Evolutionary conservation across 2,888 invertebrate species (phyloP).

Genomic region (Notodonta dromedarius): DNA sequence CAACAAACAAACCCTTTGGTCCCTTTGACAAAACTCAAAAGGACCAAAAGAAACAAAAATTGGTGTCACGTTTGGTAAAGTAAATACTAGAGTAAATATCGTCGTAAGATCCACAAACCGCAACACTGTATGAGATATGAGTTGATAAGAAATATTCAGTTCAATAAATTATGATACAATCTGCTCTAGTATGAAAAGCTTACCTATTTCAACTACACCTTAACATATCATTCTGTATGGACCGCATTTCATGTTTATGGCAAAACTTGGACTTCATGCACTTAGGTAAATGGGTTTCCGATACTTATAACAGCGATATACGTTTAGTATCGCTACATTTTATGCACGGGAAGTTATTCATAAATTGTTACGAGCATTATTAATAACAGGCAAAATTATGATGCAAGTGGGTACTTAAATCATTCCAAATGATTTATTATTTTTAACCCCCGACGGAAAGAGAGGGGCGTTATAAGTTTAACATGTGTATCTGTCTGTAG

Average conservation of each 20-base stretch:
- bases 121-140: not conserved
- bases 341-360: slow-evolving; percentile 63
- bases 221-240: slow-evolving; percentile 78
- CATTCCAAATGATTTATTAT: no score
- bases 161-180: not conserved
- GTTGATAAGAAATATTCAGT: not conserved
- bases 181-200: not conserved
- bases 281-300: slow-evolving; percentile 83
- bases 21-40: no score
- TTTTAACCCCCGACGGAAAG: no score
- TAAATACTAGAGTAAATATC: no score
- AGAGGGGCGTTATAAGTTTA: no score
- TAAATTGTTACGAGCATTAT: slow-evolving; percentile 64
- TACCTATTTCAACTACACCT: slow-evolving; percentile 62
- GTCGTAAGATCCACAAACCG: not conserved
- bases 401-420: not conserved
- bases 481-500: no score
- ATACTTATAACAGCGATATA: slow-evolving; percentile 77
- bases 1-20: no score
- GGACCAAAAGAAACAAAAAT: no score
- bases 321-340: slow-evolving; percentile 68
- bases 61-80: no score
- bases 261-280: slow-evolving; percentile 81
- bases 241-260: slow-evolving; percentile 82
- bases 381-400: slow-evolving; percentile 39